Evolutionary conservation across 2,888 invertebrate genomes (phyloP), one percentile per base, ranked within the genome.

Genomic region (Lepidochrysops patricia): DNA sequence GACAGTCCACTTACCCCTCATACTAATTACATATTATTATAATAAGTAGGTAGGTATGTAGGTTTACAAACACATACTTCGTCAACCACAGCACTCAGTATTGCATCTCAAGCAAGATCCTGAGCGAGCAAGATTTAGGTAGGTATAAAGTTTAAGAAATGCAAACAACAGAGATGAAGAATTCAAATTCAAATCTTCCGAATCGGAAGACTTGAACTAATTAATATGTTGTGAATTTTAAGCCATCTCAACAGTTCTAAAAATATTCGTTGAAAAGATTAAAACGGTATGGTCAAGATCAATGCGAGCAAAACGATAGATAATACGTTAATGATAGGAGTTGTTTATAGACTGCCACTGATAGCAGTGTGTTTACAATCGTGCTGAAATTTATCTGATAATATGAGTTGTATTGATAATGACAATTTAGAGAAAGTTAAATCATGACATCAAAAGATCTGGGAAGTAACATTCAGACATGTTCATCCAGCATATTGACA

Each of bases 291-390:
- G 72, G 73, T 71, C 72, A 74, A 69, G 70, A 68, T 64, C 70
- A 69, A 54, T 69, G 68, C 67, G 54, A 54, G 54, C 54, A 54
- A 19, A 54, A 70, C 57, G 32, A 43, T 27, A 57, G 64, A 66
- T 67, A 66, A 64, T 56, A 66, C 61, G 65, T 60, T 58, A 57
- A 59, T 50, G 57, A 63, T 67, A 72, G 74, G 77, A 74, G 70
- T 60, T 60, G 65, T 66, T 74, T 76, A 77, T 79, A 75, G 69
- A 66, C 71, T 67, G 64, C 60, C 49, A 75, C 77, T 74, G 78
- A 80, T 80, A 82, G 68, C 68, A 69, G 71, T 71, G 64, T 80
- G 75, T 80, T 82, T 80, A 80, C 76, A 70, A 70, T 68, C 65
- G 58, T 54, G 35, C 62, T 67, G 62, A 68, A 64, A 67, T 66